Percentiles rank a stretch among this genome's conserved stretches.
These are phyloP conservation scores for Furnarius figulus DNA, from an alignment of 2,113 vertebrate species.

Conservation along the genomic window DNA sequence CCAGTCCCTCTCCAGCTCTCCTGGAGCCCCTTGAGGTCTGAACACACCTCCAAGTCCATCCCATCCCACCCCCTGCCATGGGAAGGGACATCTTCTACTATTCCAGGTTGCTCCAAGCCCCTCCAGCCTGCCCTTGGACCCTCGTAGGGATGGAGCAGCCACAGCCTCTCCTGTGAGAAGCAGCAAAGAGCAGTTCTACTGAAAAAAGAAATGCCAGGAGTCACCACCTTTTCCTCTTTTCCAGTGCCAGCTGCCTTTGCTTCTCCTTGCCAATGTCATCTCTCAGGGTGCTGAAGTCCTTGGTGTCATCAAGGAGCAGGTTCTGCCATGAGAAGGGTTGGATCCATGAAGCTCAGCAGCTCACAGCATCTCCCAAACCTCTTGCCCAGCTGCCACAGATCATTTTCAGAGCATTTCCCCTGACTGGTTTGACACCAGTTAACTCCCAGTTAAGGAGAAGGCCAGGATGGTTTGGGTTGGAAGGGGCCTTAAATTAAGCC, in stretches of 20 bases:
- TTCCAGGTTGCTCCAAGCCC: neutral
- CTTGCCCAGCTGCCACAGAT: neutral
- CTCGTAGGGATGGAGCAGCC: neutral
- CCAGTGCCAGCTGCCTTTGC: conserved; percentile 73
- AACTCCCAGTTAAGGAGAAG: neutral
- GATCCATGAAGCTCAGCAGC: neutral
- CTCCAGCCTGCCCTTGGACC: neutral
- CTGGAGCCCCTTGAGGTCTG: no score
- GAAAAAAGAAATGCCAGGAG: neutral
- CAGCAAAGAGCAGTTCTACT: neutral
- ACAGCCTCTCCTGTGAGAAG: neutral
- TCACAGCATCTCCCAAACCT: neutral
- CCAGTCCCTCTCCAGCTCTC: no score
- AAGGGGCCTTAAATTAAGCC: neutral
- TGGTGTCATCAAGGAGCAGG: conserved; percentile 82
- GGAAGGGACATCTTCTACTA: neutral
- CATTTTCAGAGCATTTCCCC: neutral
- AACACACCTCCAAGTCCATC: neutral
- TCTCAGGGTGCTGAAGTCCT: conserved; percentile 80
- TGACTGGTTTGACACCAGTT: neutral
- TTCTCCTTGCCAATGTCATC: conserved; percentile 81
- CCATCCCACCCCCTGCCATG: no score
- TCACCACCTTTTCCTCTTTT: conserved; percentile 76
- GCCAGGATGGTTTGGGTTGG: neutral
- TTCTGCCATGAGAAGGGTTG: conserved; percentile 73